Evolutionary conservation across 2,113 vertebrate species (phyloP).

Genomic region (Dasyprocta punctata): DNA sequence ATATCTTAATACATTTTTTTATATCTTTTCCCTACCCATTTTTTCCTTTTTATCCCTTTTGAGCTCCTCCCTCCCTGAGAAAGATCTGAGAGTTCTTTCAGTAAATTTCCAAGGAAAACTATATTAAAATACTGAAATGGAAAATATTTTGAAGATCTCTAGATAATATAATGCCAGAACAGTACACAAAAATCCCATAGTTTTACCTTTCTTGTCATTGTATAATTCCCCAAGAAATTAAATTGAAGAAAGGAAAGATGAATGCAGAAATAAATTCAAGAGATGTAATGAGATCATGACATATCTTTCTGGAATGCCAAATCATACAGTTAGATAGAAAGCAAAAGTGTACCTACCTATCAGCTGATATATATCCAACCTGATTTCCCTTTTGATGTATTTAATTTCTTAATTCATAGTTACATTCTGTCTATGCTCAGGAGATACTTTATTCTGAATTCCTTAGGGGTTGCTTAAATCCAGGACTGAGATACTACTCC

Average conservation of each 20-base stretch:
- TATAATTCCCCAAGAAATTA: background rate
- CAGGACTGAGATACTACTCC: background rate
- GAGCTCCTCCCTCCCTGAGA: background rate
- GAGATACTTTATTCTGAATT: conserved; percentile 28
- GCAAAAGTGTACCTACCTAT: background rate
- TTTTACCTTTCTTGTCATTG: background rate
- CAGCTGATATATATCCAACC: background rate
- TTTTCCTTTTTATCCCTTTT: background rate
- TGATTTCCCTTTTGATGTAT: background rate
- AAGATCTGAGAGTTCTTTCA: background rate
- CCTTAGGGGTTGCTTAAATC: background rate
- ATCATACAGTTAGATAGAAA: background rate
- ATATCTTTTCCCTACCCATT: background rate
- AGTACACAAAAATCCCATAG: background rate
- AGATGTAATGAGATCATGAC: background rate
- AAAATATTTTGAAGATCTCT: background rate
- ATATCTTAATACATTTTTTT: too few species aligned
- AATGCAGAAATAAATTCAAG: background rate
- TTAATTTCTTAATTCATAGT: background rate
- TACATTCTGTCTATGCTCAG: background rate
- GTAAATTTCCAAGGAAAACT: background rate
- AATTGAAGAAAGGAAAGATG: background rate
- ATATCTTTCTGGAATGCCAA: background rate
- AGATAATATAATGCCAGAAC: background rate
- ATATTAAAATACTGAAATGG: background rate